These are phyloP conservation scores for Hippoglossus hippoglossus DNA, from an alignment of 2,797 vertebrate species.

Conservation along the genomic window DNA sequence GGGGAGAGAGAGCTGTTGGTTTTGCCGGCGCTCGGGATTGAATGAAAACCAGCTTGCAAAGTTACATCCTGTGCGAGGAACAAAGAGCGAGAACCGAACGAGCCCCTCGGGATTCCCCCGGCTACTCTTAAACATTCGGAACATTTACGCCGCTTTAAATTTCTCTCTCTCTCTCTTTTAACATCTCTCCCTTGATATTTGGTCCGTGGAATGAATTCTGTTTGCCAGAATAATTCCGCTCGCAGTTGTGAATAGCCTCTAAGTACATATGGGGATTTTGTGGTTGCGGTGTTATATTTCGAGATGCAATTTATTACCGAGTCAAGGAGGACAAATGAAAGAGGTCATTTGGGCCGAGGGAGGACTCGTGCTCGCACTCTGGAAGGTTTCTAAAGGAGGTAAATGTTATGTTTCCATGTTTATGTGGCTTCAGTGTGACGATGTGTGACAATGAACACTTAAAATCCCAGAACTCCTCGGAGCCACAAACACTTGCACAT, in stretches of 20 bases:
- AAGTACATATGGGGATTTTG: slow-evolving; percentile 73
- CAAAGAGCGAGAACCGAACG: slow-evolving; percentile 68
- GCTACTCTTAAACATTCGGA: slow-evolving; percentile 79
- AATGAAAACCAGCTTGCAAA: slow-evolving; percentile 80
- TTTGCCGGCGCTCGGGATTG: slow-evolving; percentile 38
- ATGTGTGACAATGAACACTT: slow-evolving; percentile 25
- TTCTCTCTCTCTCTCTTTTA: slow-evolving; percentile 47
- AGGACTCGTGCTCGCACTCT: slow-evolving; percentile 52
- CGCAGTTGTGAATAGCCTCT: slow-evolving; percentile 70
- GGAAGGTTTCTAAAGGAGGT: slow-evolving; percentile 41
- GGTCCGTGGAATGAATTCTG: slow-evolving; percentile 71
- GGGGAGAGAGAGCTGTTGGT: slow-evolving; percentile 24
- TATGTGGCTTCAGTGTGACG: too few relatives aligned
- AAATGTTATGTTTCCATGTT: slow-evolving; percentile 70
- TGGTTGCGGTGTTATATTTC: slow-evolving; percentile 73
- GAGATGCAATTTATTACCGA: slow-evolving; percentile 69
- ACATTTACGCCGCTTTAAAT: slow-evolving; percentile 82
- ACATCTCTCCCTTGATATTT: slow-evolving; percentile 78
- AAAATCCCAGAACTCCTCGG: slow-evolving; percentile 26
- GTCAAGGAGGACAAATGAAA: slow-evolving; percentile 65
- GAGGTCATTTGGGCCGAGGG: slow-evolving; percentile 43
- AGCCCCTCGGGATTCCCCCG: slow-evolving; percentile 70
- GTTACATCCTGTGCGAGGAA: slow-evolving; percentile 80
- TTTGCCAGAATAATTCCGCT: slow-evolving; percentile 74
- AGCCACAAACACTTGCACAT: slow-evolving; percentile 15